Evolutionary conservation across 2,113 vertebrate species (phyloP).

Genomic region (Xyliphius kryptos): DNA sequence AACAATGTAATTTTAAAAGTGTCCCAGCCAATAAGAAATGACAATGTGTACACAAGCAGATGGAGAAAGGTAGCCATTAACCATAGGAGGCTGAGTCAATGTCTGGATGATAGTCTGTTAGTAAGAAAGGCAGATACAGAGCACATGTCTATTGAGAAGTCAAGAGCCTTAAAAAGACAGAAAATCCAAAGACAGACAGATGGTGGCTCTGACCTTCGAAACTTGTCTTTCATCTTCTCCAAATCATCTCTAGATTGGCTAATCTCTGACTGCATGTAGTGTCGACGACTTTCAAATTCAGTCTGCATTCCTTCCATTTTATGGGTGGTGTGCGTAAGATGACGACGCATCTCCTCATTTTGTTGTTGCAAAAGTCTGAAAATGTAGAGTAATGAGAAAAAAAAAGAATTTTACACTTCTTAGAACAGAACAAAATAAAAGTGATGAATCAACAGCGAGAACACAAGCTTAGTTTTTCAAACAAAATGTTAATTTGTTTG

Average conservation of each 20-base stretch:
- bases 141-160: background rate
- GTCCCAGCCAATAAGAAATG: background rate
- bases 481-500: no score
- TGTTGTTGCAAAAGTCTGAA: conserved; percentile 87
- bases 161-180: background rate
- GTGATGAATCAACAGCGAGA: no score
- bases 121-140: conserved; percentile 3
- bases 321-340: conserved; percentile 80
- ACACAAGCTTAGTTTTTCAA: no score
- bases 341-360: conserved; percentile 85
- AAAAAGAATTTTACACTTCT: no score
- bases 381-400: background rate
- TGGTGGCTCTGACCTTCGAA: conserved; percentile 73
- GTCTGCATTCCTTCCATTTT: conserved; percentile 90
- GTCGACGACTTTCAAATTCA: conserved; percentile 84
- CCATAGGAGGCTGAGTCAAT: conserved; percentile 13
- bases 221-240: conserved; percentile 97
- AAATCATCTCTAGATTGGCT: conserved; percentile 86
- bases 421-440: no score
- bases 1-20: background rate
- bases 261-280: conserved; percentile 89
- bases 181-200: background rate
- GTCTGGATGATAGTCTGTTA: background rate
- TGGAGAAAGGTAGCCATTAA: conserved; percentile 7
- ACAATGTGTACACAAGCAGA: conserved; percentile 9